These are phyloP conservation scores for Oncorhynchus masou DNA, from an alignment of 2,113 vertebrate species.

Conservation along the genomic window DNA sequence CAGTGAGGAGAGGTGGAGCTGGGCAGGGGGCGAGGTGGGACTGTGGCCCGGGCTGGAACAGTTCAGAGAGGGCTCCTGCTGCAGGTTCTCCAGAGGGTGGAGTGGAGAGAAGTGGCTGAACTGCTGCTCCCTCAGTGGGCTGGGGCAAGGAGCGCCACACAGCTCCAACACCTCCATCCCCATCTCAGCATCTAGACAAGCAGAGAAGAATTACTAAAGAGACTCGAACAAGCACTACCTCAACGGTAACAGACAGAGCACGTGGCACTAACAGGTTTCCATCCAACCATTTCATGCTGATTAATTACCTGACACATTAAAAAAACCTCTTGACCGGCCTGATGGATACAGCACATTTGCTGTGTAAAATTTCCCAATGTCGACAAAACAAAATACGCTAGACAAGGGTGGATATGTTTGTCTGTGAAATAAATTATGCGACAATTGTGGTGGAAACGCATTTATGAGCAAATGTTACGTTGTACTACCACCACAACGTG, in stretches of 20 bases:
- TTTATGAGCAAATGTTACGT: too few relatives aligned
- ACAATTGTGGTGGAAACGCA: too few relatives aligned
- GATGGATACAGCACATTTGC: too few relatives aligned
- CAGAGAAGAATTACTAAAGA: background rate
- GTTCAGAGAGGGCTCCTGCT: conserved; percentile 24
- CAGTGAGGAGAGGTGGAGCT: conserved; percentile 46
- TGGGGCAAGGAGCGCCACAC: conserved; percentile 37
- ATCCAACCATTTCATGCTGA: too few relatives aligned
- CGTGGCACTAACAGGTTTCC: background rate
- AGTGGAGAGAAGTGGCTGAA: conserved; percentile 51
- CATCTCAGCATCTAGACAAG: conserved; percentile 60
- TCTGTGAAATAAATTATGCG: too few relatives aligned
- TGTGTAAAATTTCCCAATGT: too few relatives aligned
- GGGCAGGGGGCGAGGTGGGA: conserved; percentile 36
- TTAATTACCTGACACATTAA: too few relatives aligned
- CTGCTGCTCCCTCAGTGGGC: conserved; percentile 40
- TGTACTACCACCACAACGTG: too few relatives aligned
- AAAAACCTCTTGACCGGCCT: too few relatives aligned
- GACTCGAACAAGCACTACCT: background rate
- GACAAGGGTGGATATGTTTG: too few relatives aligned
- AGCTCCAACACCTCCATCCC: conserved; percentile 55
- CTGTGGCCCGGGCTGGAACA: conserved; percentile 32
- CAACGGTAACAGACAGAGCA: too few relatives aligned
- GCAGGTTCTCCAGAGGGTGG: conserved; percentile 38
- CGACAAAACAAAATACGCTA: too few relatives aligned